Evolutionary conservation across 2,888 invertebrate species (phyloP).

Genomic region (Campaea margaritaria): DNA sequence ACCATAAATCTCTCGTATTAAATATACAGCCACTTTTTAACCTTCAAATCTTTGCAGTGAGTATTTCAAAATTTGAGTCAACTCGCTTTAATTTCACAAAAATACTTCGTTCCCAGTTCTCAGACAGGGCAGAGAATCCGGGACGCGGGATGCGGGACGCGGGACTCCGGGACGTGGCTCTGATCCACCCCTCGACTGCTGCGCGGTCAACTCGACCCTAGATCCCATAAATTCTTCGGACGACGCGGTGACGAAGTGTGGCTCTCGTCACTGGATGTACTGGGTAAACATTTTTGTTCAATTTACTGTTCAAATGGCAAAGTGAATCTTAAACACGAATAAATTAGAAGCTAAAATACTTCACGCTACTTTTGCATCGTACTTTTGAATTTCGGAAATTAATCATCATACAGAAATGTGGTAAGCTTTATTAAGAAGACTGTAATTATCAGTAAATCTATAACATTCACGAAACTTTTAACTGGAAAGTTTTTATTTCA

Average conservation of each 20-base stretch:
- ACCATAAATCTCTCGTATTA: too few species aligned
- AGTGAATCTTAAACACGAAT: neutral
- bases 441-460: too few species aligned
- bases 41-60: too few species aligned
- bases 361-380: neutral
- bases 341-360: neutral
- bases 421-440: too few species aligned
- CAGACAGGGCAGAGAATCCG: slow-evolving; percentile 8
- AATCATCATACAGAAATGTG: too few species aligned
- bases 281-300: slow-evolving; percentile 11
- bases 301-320: neutral
- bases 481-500: too few species aligned
- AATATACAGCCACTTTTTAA: too few species aligned
- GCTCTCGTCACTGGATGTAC: slow-evolving; percentile 22
- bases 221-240: slow-evolving; percentile 31
- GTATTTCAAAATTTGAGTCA: neutral
- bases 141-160: slow-evolving; percentile 4
- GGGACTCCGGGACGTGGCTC: slow-evolving; percentile 3
- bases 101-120: neutral
- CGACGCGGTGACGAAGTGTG: slow-evolving; percentile 28
- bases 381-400: too few species aligned
- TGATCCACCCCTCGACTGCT: slow-evolving; percentile 22
- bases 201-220: slow-evolving; percentile 20
- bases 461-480: too few species aligned
- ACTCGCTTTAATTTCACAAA: neutral